Evolutionary conservation across 2,113 vertebrate genomes (phyloP).

Genomic region (Cyanoderma ruficeps): DNA sequence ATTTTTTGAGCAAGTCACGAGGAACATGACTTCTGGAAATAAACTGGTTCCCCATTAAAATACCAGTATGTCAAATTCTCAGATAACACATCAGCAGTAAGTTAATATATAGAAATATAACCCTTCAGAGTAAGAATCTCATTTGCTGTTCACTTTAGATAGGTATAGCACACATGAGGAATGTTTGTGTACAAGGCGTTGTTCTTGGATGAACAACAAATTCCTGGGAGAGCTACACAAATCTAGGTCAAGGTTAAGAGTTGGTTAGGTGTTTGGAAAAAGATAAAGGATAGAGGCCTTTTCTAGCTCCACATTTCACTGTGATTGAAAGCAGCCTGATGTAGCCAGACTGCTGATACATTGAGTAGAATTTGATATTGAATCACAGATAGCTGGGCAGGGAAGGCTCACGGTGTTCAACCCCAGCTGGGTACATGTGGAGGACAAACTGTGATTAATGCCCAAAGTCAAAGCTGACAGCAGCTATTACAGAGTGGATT

Average conservation of each 20-base stretch:
- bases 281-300: neutral
- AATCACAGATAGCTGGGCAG: neutral
- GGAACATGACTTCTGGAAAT: neutral
- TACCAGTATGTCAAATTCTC: neutral
- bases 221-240: neutral
- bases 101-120: neutral
- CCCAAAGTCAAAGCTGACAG: neutral
- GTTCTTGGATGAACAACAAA: neutral
- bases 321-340: neutral
- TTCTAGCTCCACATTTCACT: neutral
- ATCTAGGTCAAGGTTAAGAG: neutral
- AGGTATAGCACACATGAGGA: fast-evolving
- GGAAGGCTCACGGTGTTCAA: neutral
- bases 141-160: neutral
- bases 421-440: fast-evolving
- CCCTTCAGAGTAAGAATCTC: neutral
- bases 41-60: neutral
- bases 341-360: neutral
- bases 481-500: neutral
- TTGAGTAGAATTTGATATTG: neutral
- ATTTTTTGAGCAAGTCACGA: neutral
- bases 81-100: neutral
- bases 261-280: neutral
- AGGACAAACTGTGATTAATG: conserved; percentile 4
- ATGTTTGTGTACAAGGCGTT: fast-evolving